Base-by-base conservation (phyloP, 2,113 vertebrate genomes). In the Ovis canadensis region DNA sequence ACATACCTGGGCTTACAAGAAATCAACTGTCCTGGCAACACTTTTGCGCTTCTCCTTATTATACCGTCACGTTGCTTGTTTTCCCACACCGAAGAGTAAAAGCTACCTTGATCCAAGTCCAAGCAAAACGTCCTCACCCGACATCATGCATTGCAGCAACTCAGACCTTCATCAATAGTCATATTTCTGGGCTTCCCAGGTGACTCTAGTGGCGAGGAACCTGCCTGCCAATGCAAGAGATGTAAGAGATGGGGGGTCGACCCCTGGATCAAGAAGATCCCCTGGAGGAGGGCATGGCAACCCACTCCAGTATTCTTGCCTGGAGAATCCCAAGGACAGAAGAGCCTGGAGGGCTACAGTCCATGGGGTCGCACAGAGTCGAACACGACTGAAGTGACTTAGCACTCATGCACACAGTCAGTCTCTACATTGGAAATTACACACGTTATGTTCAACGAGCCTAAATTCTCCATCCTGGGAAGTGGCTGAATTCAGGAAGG, bases 311-410 rank as follows among this genome's bases (percentile, higher is more conserved):
- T 5, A 10, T 67, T n/a, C 62, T 67, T n/a, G 33, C 64, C 16
- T 36, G 16, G 64, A 67, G 17, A 67, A 67, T 36, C 17, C 64
- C 8, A 36, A 0, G 17, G 64, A 67, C 17, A 36, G 62, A n/a
- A 19, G 62, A 67, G 33, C 8, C 16, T 19, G 33, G 33, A 0
- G 1, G 33, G 33, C 0, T 36, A 4, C 33, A 19, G 4, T 21
- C 33, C 33, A 5, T 36, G 33, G 64, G 64, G 64, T 36, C 2
- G 0, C 64, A 67, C 1, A 67, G 64, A 21, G 17, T 67, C 7
- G 0, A 4, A 19, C 64, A 67, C 0, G 4, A 36, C 17, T 21
- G 33, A 19, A n/a, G 7, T 36, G 16, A 67, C 33, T 67, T 3
- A 67, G 64, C 4, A 67, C 1, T 1, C 33, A 67, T 1, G 4